Evolutionary conservation across 1,140 invertebrate species (phyloP).

Genomic region (Thaumatotibia leucotreta): DNA sequence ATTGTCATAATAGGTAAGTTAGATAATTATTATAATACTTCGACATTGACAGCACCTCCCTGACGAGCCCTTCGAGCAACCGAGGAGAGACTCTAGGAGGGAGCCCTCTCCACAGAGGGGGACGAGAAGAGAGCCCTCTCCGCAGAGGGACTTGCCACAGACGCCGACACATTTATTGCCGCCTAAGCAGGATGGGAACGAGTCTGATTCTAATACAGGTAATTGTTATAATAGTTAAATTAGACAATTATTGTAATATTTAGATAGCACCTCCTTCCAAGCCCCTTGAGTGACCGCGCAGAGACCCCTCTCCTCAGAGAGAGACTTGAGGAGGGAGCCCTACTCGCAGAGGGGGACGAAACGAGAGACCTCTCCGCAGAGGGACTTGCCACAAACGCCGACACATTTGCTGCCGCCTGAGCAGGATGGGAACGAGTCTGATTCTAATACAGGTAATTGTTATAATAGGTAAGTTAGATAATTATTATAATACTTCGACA

Average conservation of each 20-base stretch:
- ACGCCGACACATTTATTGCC: background rate
- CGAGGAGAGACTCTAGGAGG: background rate
- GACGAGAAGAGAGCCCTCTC: background rate
- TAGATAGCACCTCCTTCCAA: slow-evolving; percentile 50
- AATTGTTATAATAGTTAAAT: too few relatives aligned
- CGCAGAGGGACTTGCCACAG: too few relatives aligned
- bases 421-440: background rate
- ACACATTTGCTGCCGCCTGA: background rate
- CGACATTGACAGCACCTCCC: slow-evolving; percentile 43
- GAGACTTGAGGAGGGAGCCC: background rate
- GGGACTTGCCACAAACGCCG: too few relatives aligned
- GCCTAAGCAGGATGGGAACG: background rate
- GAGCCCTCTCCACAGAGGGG: background rate
- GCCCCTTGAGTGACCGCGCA: slow-evolving; percentile 23
- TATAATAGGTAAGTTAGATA: too few relatives aligned
- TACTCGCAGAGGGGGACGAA: too few relatives aligned
- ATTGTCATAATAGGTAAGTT: too few relatives aligned
- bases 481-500: too few relatives aligned
- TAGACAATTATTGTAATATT: too few relatives aligned
- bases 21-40: too few relatives aligned
- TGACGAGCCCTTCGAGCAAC: slow-evolving; percentile 43
- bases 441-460: background rate
- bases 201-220: background rate
- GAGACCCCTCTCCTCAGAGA: background rate
- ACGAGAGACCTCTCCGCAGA: background rate